Percentiles rank a stretch among this genome's conserved stretches.
Conservation (phyloP, 1,140 invertebrate species). For the Drosophila athabasca region DNA sequence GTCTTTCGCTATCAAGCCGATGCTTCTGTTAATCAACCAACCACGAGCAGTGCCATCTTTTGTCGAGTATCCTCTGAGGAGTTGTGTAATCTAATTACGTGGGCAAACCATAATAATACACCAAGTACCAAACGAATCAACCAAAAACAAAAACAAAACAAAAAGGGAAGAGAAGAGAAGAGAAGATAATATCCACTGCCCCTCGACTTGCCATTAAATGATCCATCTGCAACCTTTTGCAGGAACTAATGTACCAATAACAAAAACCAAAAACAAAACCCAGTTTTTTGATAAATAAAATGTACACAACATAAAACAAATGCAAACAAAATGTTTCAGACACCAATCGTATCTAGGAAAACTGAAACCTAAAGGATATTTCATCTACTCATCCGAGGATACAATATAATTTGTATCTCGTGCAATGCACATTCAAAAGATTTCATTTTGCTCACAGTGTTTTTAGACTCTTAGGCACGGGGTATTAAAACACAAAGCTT, state of each 20-base stretch:
- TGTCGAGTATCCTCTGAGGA: conserved; percentile 21
- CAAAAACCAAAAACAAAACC: conserved; percentile 53
- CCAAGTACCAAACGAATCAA: conserved; percentile 22
- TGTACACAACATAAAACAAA: conserved; percentile 55
- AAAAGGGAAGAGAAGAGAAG: conserved; percentile 11
- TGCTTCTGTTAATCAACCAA: conserved; percentile 14
- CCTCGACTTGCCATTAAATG: conserved; percentile 26
- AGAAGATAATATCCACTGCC: conserved; percentile 51
- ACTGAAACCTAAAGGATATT: no score
- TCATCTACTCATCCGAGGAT: no score
- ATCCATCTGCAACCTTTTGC: conserved; percentile 22
- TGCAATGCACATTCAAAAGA: no score
- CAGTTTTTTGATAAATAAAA: conserved; percentile 69
- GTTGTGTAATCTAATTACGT: conserved; percentile 41
- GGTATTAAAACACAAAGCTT: background rate
- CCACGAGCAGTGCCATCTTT: conserved; percentile 48
- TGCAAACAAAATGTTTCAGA: conserved; percentile 26
- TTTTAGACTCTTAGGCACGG: no score
- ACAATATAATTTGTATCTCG: no score
- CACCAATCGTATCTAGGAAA: no score
- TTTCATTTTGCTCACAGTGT: no score
- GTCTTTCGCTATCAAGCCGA: conserved; percentile 57
- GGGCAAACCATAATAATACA: conserved; percentile 23
- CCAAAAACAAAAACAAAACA: conserved; percentile 3
- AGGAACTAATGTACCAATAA: conserved; percentile 52